Conservation (phyloP, 2,113 vertebrate species). For the Sardina pilchardus region DNA sequence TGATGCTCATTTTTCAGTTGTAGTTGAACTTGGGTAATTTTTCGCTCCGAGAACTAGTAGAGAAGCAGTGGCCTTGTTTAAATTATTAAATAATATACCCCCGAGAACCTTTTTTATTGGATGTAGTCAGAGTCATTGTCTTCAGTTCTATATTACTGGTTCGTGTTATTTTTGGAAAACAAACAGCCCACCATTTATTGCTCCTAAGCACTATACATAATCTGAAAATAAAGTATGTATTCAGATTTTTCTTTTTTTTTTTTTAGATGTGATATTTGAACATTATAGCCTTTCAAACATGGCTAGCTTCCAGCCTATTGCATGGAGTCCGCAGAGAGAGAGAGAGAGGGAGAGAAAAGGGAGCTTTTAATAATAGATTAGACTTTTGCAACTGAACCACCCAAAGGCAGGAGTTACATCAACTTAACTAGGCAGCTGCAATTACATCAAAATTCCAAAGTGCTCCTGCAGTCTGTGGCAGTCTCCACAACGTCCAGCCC, state of each 20-base stretch:
- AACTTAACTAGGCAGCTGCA: slow-evolving; percentile 49
- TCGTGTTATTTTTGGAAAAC: not conserved
- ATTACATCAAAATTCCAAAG: slow-evolving; percentile 62
- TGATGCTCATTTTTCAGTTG: not conserved
- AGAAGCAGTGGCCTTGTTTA: not conserved
- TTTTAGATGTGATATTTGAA: slow-evolving; percentile 27
- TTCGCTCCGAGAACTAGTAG: not conserved
- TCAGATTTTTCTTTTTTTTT: not conserved
- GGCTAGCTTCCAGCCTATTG: slow-evolving; percentile 27
- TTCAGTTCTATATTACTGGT: not conserved
- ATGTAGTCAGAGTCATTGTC: not conserved
- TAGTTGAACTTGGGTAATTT: not conserved
- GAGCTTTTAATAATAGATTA: slow-evolving; percentile 65
- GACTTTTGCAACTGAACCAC: slow-evolving; percentile 61
- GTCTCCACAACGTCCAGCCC: slow-evolving; percentile 41
- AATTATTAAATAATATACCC: not conserved
- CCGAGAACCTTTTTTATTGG: not conserved
- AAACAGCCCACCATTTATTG: not conserved
- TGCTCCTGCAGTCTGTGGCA: slow-evolving; percentile 44
- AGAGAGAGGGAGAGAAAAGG: slow-evolving; percentile 61
- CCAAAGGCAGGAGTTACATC: slow-evolving; percentile 64
- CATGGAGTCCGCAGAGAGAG: not conserved
- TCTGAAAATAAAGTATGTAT: not conserved
- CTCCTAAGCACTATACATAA: not conserved
- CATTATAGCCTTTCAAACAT: slow-evolving; percentile 43